Conservation (phyloP, 2,797 vertebrate species). For the Sphenodon punctatus region DNA sequence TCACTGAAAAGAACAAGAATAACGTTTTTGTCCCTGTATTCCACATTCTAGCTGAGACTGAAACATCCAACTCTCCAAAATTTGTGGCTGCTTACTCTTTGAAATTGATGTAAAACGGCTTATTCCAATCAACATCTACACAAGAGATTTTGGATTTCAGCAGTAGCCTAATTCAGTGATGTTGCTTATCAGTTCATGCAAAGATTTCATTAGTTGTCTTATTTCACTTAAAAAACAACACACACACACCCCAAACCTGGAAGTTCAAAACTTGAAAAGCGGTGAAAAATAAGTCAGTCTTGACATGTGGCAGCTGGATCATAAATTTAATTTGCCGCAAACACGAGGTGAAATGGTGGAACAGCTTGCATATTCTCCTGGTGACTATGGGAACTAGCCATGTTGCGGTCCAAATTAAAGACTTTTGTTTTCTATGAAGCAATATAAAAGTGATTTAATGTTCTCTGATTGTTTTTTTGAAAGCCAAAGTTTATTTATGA, state of each 20-base stretch:
- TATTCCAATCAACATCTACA: no score
- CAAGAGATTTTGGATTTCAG: no score
- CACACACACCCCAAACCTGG: no score
- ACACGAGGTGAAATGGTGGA: background rate
- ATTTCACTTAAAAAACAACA: background rate
- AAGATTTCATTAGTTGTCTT: background rate
- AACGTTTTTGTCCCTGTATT: background rate
- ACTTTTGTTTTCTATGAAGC: slow-evolving; percentile 40
- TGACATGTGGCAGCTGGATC: background rate
- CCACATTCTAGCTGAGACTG: no score
- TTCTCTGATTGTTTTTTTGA: slow-evolving; percentile 61
- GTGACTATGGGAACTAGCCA: background rate
- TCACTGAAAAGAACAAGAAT: background rate
- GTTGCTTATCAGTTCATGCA: background rate
- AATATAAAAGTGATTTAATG: slow-evolving; percentile 58
- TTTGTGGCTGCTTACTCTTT: background rate
- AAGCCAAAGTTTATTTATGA: slow-evolving; percentile 42
- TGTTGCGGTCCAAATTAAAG: slow-evolving; percentile 38
- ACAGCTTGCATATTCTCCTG: background rate
- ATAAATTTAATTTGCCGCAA: background rate
- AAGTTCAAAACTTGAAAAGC: background rate
- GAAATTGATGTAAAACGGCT: background rate
- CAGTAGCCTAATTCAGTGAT: accelerated
- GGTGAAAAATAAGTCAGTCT: background rate
- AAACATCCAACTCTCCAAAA: background rate